phyloP scores from a whole-genome alignment of 2,797 vertebrate genomes.

The Catostomus latipinnis region DNA sequence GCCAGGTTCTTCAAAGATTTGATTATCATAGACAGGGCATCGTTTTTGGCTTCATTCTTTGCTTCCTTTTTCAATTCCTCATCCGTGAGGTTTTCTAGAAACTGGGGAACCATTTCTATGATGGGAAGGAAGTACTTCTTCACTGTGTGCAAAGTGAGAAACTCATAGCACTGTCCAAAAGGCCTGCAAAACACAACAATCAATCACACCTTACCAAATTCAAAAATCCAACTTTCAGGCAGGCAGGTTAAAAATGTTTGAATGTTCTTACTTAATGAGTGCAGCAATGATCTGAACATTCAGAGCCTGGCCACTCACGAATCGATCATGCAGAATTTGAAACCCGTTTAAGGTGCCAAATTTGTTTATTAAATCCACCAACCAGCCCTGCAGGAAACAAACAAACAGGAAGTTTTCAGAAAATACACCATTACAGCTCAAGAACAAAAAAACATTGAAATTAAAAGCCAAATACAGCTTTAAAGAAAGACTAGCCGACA shows the following conservation, averaged over 20 bases:
- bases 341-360: constrained; percentile 99
- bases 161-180: constrained; percentile 99
- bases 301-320: constrained; percentile 97
- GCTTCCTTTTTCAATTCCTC: constrained; percentile 99
- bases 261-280: constrained; percentile 94
- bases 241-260: not conserved
- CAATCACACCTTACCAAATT: constrained; percentile 29
- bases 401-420: constrained; percentile 16
- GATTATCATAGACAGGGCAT: constrained; percentile 99
- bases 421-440: not conserved
- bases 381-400: constrained; percentile 88
- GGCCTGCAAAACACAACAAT: constrained; percentile 80
- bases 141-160: constrained; percentile 98
- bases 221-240: not conserved
- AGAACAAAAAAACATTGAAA: not conserved
- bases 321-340: constrained; percentile 99
- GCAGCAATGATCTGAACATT: constrained; percentile 99
- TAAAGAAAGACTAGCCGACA: no score
- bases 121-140: constrained; percentile 99
- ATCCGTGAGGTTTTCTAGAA: constrained; percentile 99
- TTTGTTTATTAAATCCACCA: constrained; percentile 99
- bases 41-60: constrained; percentile 99
- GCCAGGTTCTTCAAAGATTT: constrained; percentile 99
- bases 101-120: constrained; percentile 99
- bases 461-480: not conserved